These are phyloP conservation scores for Sinocyclocheilus rhinocerous DNA, from an alignment of 2,113 vertebrate species.

Conservation along the genomic window DNA sequence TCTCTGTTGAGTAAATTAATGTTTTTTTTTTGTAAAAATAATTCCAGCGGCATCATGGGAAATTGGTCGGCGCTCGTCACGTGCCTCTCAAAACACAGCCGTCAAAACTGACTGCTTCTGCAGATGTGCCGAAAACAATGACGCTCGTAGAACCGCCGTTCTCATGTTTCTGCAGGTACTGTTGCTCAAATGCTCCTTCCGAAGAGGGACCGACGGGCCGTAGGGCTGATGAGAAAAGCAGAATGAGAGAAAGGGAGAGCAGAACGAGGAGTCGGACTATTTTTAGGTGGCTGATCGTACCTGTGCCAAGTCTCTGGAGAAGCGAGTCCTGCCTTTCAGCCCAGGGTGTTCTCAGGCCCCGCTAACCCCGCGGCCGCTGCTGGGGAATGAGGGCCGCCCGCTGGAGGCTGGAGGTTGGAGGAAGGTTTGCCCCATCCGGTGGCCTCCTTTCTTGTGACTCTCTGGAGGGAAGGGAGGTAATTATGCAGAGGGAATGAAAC, in stretches of 20 bases:
- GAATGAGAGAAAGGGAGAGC: not conserved
- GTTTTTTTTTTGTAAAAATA: not conserved
- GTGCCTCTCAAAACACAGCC: conserved; percentile 12
- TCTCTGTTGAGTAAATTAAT: not conserved
- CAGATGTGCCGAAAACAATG: conserved; percentile 37
- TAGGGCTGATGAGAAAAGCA: conserved; percentile 48
- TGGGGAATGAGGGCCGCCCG: conserved; percentile 5
- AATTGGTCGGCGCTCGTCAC: not conserved
- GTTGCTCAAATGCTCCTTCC: not conserved
- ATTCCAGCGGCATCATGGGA: conserved; percentile 38
- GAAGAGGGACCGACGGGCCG: conserved; percentile 3
- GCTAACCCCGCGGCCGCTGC: not conserved
- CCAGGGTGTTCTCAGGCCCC: conserved; percentile 35
- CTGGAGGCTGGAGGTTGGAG: not conserved
- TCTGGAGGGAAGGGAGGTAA: conserved; percentile 40
- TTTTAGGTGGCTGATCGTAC: conserved; percentile 53
- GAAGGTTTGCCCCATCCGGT: conserved; percentile 22
- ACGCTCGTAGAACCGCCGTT: not conserved
- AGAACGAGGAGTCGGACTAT: conserved; percentile 43
- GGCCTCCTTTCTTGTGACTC: conserved; percentile 28
- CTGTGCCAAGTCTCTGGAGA: conserved; percentile 53
- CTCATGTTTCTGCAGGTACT: conserved; percentile 45
- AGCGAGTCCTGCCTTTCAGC: not conserved
- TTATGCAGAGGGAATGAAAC: conserved; percentile 33
- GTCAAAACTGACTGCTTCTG: conserved; percentile 21